These are phyloP conservation scores for Archips xylosteana DNA, from an alignment of 2,888 invertebrate species.

Conservation along the genomic window DNA sequence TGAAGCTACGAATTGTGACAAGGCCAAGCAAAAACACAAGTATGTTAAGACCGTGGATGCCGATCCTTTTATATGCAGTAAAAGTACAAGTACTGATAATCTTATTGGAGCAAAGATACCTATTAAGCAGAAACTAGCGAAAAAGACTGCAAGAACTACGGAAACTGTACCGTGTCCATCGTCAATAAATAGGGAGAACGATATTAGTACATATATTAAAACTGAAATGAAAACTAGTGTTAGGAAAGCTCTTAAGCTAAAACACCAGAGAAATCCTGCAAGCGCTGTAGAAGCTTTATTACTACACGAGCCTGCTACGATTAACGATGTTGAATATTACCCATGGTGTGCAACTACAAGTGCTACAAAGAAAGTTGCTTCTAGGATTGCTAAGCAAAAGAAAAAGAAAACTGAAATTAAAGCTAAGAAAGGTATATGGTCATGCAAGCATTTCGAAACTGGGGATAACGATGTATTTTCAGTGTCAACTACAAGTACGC, in stretches of 20 bases:
- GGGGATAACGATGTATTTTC: background rate
- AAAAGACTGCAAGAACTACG: background rate
- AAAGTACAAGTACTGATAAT: background rate
- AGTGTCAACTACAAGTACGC: background rate
- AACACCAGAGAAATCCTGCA: background rate
- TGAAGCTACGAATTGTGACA: background rate
- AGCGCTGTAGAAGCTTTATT: background rate
- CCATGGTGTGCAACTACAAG: background rate
- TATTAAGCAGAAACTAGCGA: background rate
- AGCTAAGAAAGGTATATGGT: background rate
- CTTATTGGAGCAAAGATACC: background rate
- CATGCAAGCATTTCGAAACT: background rate
- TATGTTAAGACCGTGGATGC: background rate
- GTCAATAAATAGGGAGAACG: background rate
- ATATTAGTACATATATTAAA: background rate
- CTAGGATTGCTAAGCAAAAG: background rate
- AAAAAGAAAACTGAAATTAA: background rate
- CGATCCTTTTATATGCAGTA: background rate
- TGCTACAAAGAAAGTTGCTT: background rate
- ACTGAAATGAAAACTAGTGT: background rate
- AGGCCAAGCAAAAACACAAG: background rate
- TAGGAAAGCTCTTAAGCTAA: background rate
- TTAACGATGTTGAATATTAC: no score
- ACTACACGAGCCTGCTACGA: background rate
- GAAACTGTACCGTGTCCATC: background rate